These are phyloP conservation scores for Tholera decimalis DNA, from an alignment of 2,888 invertebrate species.

Conservation along the genomic window DNA sequence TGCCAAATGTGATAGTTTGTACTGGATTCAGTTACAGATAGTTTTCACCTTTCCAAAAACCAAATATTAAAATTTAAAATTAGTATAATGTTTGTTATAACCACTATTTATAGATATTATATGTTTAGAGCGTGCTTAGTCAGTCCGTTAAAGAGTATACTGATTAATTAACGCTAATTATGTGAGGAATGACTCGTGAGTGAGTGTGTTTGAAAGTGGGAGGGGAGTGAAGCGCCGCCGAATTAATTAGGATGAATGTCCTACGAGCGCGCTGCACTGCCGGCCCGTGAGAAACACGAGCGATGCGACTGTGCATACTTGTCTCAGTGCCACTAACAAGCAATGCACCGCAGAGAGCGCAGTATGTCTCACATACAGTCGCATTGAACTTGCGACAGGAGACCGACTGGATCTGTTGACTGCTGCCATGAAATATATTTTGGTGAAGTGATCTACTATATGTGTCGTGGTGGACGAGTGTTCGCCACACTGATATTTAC, in stretches of 20 bases:
- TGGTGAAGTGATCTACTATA: too few species aligned
- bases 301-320: slow-evolving; percentile 22
- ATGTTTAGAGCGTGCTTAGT: background rate
- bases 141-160: background rate
- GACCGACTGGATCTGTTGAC: too few species aligned
- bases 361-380: background rate
- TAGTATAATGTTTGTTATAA: too few species aligned
- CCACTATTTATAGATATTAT: background rate
- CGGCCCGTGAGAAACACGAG: slow-evolving; percentile 61
- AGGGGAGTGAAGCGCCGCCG: slow-evolving; percentile 11
- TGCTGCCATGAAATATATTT: too few species aligned
- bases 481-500: too few species aligned
- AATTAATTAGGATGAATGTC: slow-evolving; percentile 67
- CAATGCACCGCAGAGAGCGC: slow-evolving; percentile 7
- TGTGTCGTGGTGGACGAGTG: too few species aligned
- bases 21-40: background rate
- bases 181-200: background rate
- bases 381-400: background rate
- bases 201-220: slow-evolving; percentile 33
- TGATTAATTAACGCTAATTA: background rate
- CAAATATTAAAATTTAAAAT: too few species aligned
- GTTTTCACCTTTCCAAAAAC: background rate
- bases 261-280: slow-evolving; percentile 37
- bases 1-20: background rate
- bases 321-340: background rate